A percentile compares a stretch with the other conserved stretches of the same genome.
phyloP scores from a whole-genome alignment of 2,113 vertebrate species.

The Conger conger region DNA sequence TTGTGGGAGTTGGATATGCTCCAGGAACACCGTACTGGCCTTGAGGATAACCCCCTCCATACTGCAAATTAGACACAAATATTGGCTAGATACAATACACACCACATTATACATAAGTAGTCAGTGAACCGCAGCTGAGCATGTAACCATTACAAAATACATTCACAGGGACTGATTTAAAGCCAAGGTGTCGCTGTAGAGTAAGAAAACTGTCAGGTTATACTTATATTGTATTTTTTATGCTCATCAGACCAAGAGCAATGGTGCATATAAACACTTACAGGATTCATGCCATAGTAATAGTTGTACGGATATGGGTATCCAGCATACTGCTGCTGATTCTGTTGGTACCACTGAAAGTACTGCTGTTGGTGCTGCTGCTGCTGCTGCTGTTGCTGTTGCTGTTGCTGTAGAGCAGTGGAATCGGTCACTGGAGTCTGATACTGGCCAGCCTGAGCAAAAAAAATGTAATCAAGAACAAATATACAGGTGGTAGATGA shows the following conservation, averaged over 20 bases:
- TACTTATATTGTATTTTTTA: no score
- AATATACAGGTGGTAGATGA: neutral
- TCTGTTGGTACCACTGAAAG: constrained; percentile 84
- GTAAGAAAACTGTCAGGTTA: no score
- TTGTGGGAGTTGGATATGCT: constrained; percentile 63
- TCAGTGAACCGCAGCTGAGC: neutral
- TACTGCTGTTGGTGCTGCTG: constrained; percentile 81
- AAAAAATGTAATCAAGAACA: neutral
- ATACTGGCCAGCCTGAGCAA: constrained; percentile 66
- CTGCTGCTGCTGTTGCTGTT: constrained; percentile 81
- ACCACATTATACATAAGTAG: neutral
- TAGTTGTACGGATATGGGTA: constrained; percentile 83
- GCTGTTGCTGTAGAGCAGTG: constrained; percentile 68
- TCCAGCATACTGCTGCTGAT: constrained; percentile 81
- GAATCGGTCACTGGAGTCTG: constrained; percentile 68
- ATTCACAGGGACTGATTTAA: neutral
- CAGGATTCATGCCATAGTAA: constrained; percentile 75
- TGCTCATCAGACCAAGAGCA: no score
- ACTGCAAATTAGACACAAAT: constrained; percentile 46
- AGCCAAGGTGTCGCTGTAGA: neutral
- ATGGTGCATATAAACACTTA: constrained; percentile 54
- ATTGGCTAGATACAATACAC: neutral
- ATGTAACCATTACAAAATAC: neutral
- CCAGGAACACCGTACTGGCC: constrained; percentile 76
- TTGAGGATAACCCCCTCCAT: constrained; percentile 75